These are phyloP conservation scores for Drosophila nikananu DNA, from an alignment of 1,140 invertebrate genomes.

Conservation along the genomic window DNA sequence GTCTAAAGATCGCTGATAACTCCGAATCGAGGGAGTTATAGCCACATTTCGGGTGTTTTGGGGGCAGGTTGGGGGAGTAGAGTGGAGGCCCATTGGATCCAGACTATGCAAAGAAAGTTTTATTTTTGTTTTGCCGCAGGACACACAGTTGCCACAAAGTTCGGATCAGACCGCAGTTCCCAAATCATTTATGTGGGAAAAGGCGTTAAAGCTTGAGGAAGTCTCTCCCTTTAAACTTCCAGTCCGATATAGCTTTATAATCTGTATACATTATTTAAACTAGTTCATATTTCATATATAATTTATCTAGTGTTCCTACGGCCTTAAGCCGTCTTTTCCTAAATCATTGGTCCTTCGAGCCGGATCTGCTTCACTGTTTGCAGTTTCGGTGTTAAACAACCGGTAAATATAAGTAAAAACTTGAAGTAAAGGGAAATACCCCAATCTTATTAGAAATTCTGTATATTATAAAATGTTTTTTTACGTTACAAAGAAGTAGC, in stretches of 20 bases:
- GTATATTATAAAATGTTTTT: background rate
- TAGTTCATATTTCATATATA: background rate
- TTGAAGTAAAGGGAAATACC: too few relatives aligned
- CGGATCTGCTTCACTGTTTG: background rate
- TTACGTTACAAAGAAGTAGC: too few relatives aligned
- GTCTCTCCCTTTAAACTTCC: background rate
- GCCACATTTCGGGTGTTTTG: conserved; percentile 34
- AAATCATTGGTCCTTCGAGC: background rate
- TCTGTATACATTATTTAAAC: background rate
- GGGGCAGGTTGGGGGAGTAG: background rate
- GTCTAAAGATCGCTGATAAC: conserved; percentile 77
- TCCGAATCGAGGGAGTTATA: conserved; percentile 57
- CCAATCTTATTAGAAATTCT: background rate
- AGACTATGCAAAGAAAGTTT: conserved; percentile 69
- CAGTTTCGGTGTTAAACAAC: background rate
- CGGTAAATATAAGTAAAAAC: background rate
- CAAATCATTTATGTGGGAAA: conserved; percentile 22
- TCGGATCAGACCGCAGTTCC: background rate
- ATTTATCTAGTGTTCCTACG: background rate
- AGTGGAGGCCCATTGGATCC: conserved; percentile 1
- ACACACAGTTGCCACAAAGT: conserved; percentile 9
- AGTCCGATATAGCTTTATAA: background rate
- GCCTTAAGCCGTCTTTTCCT: too few relatives aligned
- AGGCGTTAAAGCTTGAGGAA: background rate
- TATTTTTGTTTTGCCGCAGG: conserved; percentile 39